Conservation (phyloP, 2,888 invertebrate genomes). For the Hecatera dysodea region DNA sequence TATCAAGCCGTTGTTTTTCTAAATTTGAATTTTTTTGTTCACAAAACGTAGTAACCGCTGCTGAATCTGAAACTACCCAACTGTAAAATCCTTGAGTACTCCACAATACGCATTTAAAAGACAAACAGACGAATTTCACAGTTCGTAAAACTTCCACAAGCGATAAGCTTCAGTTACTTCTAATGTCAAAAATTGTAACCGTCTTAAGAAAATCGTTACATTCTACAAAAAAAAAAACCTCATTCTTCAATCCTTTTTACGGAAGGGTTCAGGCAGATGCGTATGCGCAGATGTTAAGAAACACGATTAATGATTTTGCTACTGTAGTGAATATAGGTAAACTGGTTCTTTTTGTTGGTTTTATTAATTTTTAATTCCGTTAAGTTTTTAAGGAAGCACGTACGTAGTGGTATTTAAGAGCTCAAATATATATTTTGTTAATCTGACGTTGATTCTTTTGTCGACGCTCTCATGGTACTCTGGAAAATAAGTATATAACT, state of each 20-base stretch:
- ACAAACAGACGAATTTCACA: constrained; percentile 65
- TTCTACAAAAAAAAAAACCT: constrained; percentile 54
- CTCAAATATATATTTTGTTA: constrained; percentile 4
- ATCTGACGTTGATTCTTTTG: not conserved
- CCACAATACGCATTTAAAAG: constrained; percentile 31
- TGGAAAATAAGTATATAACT: not conserved
- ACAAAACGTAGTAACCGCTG: not conserved
- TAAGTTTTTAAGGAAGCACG: constrained; percentile 57
- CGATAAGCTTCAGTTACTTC: constrained; percentile 55
- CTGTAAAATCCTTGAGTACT: constrained; percentile 26
- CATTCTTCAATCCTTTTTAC: constrained; percentile 71
- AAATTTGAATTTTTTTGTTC: constrained; percentile 1
- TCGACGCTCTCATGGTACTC: not conserved
- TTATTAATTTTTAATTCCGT: constrained; percentile 43
- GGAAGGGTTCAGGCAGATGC: constrained; percentile 84
- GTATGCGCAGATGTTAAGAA: constrained; percentile 77
- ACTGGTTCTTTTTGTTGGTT: constrained; percentile 51
- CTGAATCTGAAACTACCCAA: constrained; percentile 14
- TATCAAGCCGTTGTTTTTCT: not conserved
- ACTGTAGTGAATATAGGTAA: constrained; percentile 67
- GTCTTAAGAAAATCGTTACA: constrained; percentile 60
- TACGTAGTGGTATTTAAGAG: constrained; percentile 25
- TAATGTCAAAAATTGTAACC: constrained; percentile 49
- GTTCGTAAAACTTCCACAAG: constrained; percentile 50
- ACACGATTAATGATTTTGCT: constrained; percentile 82